Evolutionary conservation across 1,140 invertebrate species (phyloP), one percentile per base, ranked within the genome.

Genomic region (Aphis gossypii): DNA sequence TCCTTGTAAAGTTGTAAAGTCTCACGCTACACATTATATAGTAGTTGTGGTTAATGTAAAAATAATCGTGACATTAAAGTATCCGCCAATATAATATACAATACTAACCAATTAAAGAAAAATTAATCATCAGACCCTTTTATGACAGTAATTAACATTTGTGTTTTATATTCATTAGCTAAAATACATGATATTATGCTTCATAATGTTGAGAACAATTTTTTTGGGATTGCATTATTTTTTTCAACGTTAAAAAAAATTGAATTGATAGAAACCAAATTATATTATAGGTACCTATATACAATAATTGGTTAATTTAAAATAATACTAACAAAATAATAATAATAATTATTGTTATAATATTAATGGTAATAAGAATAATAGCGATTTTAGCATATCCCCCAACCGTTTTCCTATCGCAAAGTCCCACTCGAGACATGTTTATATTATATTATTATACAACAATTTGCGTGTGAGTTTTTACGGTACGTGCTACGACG

Each of bases 391-490:
- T 89, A 89, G 21, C 23, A 56, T 56, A 41, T 25, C 88, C 48
- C 35, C 88, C 35, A 21, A 56, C 88, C 51, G 51, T 89, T 89
- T 89, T 89, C 21, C 88, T 41, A 38, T 89, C 51, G 51, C 35
- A 89, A 89, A 89, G 88, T 89, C 88, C 51, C 88, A 89, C 88
- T 89, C 88, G 51, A 89, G 88, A 56, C 51, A 38, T 51, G 88
- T 56, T 89, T 56, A 56, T 56, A 89, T 38, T 88, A 48, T n/a
- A 54, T 54, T 89, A 56, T 54, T 89, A 54, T 89, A 38, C 87
- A 54, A 89, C 87, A 89, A 54, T 89, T 89, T 89, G 87, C 87
- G 48, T 89, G 87, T 23, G 87, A n/a, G 87, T 89, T 89, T 89
- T 35, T 21, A 54, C 87, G n/a, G n/a, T 89, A n/a, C 84, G 44